Conservation (phyloP, 1,140 invertebrate genomes). For the Subanguina moxae region DNA sequence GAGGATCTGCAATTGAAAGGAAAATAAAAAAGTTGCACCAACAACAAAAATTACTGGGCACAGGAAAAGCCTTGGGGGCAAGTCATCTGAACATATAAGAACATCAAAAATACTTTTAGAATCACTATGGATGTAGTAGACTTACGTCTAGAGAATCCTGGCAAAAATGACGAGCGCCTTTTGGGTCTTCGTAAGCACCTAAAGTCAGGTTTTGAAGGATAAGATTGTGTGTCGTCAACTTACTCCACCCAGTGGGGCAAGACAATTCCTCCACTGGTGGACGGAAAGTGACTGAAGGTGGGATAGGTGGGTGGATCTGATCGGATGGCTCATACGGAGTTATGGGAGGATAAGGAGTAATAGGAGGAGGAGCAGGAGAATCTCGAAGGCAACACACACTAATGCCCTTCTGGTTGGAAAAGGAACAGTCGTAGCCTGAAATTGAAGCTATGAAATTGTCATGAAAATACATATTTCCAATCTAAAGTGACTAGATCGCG, state of each 20-base stretch:
- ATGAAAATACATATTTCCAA: too few relatives aligned
- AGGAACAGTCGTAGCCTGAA: constrained; percentile 35
- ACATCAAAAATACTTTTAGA: too few relatives aligned
- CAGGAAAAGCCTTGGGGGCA: constrained; percentile 46
- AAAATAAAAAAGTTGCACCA: constrained; percentile 16
- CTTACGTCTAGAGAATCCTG: constrained; percentile 32
- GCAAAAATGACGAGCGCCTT: constrained; percentile 45
- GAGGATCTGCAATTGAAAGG: constrained; percentile 11
- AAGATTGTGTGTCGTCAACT: not conserved
- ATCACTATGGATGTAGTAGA: too few relatives aligned
- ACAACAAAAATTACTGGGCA: constrained; percentile 25
- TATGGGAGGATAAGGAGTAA: constrained; percentile 6
- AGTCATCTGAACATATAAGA: constrained; percentile 30
- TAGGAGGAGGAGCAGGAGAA: constrained; percentile 1
- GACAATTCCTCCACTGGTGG: constrained; percentile 36
- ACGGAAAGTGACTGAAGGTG: constrained; percentile 30
- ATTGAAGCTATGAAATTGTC: too few relatives aligned
- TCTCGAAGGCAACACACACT: constrained; percentile 36
- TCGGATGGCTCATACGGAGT: constrained; percentile 15
- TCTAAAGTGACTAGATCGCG: too few relatives aligned
- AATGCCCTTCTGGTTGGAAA: constrained; percentile 25
- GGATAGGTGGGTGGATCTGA: not conserved
- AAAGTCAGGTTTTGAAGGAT: not conserved
- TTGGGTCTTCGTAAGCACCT: constrained; percentile 9
- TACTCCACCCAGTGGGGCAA: constrained; percentile 43